phyloP scores from a whole-genome alignment of 2,888 invertebrate species.

The Abrostola triplasia region DNA sequence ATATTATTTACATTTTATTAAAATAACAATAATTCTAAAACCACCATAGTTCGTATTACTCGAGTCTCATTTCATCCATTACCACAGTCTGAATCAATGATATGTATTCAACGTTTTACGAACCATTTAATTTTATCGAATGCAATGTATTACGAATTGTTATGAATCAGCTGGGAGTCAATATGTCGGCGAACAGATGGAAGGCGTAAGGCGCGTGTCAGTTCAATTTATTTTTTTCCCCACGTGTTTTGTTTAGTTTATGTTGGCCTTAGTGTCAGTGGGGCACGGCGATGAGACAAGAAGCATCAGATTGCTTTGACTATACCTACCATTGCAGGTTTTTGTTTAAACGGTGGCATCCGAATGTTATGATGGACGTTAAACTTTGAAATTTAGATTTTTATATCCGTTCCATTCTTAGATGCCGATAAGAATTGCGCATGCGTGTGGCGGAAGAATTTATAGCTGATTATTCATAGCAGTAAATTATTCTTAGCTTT shows the following conservation, averaged over 20 bases:
- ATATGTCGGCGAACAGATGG: slow-evolving; percentile 46
- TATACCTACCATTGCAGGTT: slow-evolving; percentile 17
- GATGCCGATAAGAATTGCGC: slow-evolving; percentile 27
- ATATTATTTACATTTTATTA: too few species aligned
- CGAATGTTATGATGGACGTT: slow-evolving; percentile 31
- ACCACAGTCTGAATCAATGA: slow-evolving; percentile 16
- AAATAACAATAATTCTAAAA: neutral
- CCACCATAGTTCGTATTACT: neutral
- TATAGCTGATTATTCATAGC: slow-evolving; percentile 51
- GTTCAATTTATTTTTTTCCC: slow-evolving; percentile 44
- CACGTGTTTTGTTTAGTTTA: slow-evolving; percentile 45
- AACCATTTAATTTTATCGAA: slow-evolving; percentile 52
- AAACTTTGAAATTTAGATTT: slow-evolving; percentile 31
- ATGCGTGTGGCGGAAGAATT: slow-evolving; percentile 31
- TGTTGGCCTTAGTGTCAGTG: slow-evolving; percentile 45
- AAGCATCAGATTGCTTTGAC: slow-evolving; percentile 39
- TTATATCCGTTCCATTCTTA: slow-evolving; percentile 40
- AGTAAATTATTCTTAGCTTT: slow-evolving; percentile 39
- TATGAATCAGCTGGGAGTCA: slow-evolving; percentile 53
- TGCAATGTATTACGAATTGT: slow-evolving; percentile 43
- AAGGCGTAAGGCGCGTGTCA: slow-evolving; percentile 34
- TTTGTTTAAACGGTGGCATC: slow-evolving; percentile 3
- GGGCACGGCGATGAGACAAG: slow-evolving; percentile 36
- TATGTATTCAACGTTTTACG: slow-evolving; percentile 35
- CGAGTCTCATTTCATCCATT: slow-evolving; percentile 17